Evolutionary conservation across 2,113 vertebrate genomes (phyloP).

Genomic region (Daubentonia madagascariensis): DNA sequence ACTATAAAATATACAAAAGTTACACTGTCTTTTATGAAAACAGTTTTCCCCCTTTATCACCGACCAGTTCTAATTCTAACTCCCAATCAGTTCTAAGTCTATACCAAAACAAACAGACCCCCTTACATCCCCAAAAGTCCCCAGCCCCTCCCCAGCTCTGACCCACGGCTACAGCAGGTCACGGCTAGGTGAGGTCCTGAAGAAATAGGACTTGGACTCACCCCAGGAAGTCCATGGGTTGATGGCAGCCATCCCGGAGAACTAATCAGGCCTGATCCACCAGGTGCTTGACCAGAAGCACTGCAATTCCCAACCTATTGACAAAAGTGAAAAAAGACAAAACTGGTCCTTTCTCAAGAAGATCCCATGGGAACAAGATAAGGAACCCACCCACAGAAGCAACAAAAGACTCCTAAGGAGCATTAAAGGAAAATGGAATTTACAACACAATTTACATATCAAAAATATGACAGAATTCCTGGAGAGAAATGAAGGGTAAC

Average conservation of each 20-base stretch:
- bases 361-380: not conserved
- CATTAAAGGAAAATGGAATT: not conserved
- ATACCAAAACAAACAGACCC: not conserved
- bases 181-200: not conserved
- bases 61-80: not conserved
- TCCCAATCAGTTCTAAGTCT: not conserved
- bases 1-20: not conserved
- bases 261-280: not conserved
- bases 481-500: not conserved
- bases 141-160: not conserved
- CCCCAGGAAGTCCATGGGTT: constrained; percentile 61
- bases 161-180: not conserved
- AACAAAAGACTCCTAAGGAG: not conserved
- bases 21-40: not conserved
- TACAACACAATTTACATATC: not conserved
- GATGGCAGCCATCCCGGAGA: constrained; percentile 50
- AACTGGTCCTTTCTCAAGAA: not conserved
- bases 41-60: not conserved
- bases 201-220: constrained; percentile 41
- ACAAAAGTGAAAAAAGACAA: not conserved
- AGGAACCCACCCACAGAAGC: not conserved
- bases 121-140: not conserved
- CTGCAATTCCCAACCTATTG: constrained; percentile 17
- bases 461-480: not conserved
- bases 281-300: not conserved